phyloP scores from a whole-genome alignment of 2,888 invertebrate genomes.

The Hirtodrosophila confusa region DNA sequence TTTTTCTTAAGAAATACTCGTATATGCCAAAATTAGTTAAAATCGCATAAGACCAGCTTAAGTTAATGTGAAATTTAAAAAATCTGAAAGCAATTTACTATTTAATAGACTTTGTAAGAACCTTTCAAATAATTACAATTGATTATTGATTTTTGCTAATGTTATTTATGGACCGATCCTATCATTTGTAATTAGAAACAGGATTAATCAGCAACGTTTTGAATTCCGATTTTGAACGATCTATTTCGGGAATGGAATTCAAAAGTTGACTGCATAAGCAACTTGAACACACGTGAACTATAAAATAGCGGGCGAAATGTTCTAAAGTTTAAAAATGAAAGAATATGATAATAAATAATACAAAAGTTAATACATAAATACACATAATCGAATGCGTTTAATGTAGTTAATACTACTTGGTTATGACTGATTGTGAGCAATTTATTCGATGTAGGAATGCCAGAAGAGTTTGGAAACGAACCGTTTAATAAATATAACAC shows the following conservation, averaged over 20 bases:
- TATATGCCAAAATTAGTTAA: slow-evolving; percentile 53
- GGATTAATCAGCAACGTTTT: slow-evolving; percentile 23
- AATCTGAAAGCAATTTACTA: slow-evolving; percentile 74
- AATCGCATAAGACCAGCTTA: slow-evolving; percentile 42
- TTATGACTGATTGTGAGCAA: slow-evolving; percentile 65
- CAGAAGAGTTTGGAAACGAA: slow-evolving; percentile 37
- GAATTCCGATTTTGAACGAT: slow-evolving; percentile 25
- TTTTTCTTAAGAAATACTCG: slow-evolving; percentile 56
- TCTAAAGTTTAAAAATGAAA: slow-evolving; percentile 36
- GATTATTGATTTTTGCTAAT: slow-evolving; percentile 43
- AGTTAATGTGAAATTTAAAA: slow-evolving; percentile 29
- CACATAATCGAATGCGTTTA: slow-evolving; percentile 34
- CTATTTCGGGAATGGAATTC: slow-evolving; percentile 4
- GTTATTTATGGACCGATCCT: slow-evolving; percentile 42
- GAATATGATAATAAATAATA: slow-evolving; percentile 40
- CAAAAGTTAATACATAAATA: slow-evolving; percentile 34
- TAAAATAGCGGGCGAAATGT: slow-evolving; percentile 37
- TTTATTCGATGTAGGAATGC: slow-evolving; percentile 37
- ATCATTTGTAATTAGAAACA: slow-evolving; percentile 25
- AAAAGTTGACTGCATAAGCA: slow-evolving; percentile 12
- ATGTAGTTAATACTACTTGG: slow-evolving; percentile 41
- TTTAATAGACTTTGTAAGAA: slow-evolving; percentile 66
- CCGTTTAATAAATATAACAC: slow-evolving; percentile 25
- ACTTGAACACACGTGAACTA: slow-evolving; percentile 30
- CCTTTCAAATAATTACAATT: slow-evolving; percentile 21